Conservation (phyloP, 2,888 invertebrate species). For the Candidula unifasciata region DNA sequence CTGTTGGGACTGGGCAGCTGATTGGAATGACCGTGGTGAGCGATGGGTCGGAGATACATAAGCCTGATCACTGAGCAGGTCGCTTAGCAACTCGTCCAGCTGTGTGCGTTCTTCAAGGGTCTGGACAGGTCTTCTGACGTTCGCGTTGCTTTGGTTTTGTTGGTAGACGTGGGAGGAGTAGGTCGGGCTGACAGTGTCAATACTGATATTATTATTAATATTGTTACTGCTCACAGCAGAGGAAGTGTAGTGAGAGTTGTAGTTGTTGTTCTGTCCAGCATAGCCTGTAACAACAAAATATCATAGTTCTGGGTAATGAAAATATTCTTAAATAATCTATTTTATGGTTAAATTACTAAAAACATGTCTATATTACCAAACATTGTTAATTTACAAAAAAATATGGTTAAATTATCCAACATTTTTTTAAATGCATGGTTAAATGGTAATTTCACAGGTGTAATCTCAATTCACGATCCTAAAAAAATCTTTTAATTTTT, state of each 20-base stretch:
- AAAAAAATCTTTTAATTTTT: too few species aligned
- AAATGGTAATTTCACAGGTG: too few species aligned
- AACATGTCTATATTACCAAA: too few species aligned
- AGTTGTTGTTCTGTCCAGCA: conserved; percentile 53
- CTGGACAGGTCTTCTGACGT: conserved; percentile 57
- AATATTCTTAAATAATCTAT: too few species aligned
- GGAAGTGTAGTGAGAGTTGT: conserved; percentile 52
- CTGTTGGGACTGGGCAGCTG: conserved; percentile 45
- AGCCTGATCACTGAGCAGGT: conserved; percentile 74
- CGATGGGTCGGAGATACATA: conserved; percentile 58
- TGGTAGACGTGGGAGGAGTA: conserved; percentile 24
- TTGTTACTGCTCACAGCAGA: conserved; percentile 44
- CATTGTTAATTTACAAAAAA: too few species aligned
- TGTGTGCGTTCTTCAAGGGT: conserved; percentile 72
- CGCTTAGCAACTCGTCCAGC: conserved; percentile 75
- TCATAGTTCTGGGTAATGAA: too few species aligned
- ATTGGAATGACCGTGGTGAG: conserved; percentile 54
- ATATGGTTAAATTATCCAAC: too few species aligned
- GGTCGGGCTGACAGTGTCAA: conserved; percentile 9
- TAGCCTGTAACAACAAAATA: conserved; percentile 39
- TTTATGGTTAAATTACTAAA: too few species aligned
- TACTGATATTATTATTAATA: conserved; percentile 42
- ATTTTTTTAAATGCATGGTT: too few species aligned
- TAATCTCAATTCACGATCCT: too few species aligned
- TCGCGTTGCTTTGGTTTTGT: conserved; percentile 2